Evolutionary conservation across 2,797 vertebrate species (phyloP).

Genomic region (Allobates femoralis): DNA sequence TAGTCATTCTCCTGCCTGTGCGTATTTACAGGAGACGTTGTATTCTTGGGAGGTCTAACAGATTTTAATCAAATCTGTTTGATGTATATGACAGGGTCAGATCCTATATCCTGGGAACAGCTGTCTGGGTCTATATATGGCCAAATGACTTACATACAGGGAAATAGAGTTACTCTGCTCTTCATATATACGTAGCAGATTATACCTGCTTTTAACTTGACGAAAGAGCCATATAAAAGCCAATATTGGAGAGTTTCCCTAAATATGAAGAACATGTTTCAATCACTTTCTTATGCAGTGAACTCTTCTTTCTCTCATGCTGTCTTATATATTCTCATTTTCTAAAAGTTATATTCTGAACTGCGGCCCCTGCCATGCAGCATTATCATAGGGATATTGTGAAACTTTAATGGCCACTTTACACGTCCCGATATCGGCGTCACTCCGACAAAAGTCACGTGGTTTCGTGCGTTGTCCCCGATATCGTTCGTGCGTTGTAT

Average conservation of each 20-base stretch:
- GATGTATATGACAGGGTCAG: constrained; percentile 26
- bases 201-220: no score
- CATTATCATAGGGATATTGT: no score
- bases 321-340: no score
- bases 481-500: no score
- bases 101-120: background rate
- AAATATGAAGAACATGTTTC: background rate
- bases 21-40: constrained; percentile 12
- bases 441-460: no score
- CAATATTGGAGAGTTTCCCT: background rate
- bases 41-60: constrained; percentile 18
- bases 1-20: background rate
- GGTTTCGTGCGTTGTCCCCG: no score
- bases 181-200: background rate
- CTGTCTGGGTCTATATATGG: constrained; percentile 27
- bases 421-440: no score
- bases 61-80: constrained; percentile 30
- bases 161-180: background rate
- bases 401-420: no score
- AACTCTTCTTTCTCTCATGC: background rate
- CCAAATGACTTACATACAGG: background rate
- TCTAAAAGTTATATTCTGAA: no score
- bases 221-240: background rate
- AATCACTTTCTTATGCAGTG: background rate
- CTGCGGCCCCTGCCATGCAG: no score